Percentiles rank a stretch among this genome's conserved stretches.
phyloP scores from a whole-genome alignment of 2,113 vertebrate species.

The Hemibagrus wyckioides region DNA sequence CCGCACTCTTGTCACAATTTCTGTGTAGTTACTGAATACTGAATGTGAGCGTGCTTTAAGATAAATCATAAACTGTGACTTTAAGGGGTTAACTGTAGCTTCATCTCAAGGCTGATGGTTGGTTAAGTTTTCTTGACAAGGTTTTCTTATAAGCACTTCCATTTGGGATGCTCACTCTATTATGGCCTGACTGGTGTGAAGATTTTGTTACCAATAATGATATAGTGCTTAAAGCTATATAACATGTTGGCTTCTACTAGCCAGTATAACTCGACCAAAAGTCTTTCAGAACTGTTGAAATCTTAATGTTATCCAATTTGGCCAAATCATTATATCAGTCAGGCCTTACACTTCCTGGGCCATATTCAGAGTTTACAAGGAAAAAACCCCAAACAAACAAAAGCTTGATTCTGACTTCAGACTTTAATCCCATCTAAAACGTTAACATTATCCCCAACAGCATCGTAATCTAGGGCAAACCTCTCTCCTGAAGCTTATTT shows the following conservation, averaged over 20 bases:
- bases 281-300: neutral
- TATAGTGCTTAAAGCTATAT: neutral
- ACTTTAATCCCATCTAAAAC: neutral
- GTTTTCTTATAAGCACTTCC: too few species aligned
- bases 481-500: too few species aligned
- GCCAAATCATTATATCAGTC: neutral
- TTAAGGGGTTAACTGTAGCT: neutral
- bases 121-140: neutral
- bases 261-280: neutral
- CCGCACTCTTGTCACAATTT: neutral
- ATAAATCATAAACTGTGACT: neutral
- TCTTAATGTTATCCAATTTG: neutral
- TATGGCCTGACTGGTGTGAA: neutral
- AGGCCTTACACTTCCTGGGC: neutral
- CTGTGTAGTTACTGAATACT: neutral
- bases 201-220: neutral
- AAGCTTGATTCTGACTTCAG: neutral
- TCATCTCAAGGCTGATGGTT: neutral
- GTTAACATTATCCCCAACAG: too few species aligned
- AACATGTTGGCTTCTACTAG: neutral
- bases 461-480: too few species aligned
- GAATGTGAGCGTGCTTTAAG: neutral
- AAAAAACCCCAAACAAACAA: neutral
- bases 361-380: neutral
- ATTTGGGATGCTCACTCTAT: neutral